A percentile compares a stretch with the other conserved stretches of the same genome.
phyloP scores from a whole-genome alignment of 2,113 vertebrate genomes.

The Athene noctua region DNA sequence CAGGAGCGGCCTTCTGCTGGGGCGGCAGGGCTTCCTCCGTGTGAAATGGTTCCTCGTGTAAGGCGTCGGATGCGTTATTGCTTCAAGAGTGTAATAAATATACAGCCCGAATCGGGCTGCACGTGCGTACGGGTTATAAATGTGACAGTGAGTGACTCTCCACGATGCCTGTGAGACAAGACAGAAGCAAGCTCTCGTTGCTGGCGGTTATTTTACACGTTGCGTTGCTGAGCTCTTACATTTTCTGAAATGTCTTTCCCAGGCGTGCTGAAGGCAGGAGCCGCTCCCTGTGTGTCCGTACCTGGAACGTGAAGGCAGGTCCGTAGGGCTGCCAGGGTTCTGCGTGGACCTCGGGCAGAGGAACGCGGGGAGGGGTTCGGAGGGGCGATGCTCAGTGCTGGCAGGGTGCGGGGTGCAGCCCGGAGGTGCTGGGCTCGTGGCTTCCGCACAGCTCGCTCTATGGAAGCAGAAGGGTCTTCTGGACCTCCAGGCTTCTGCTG shows the following conservation, averaged over 20 bases:
- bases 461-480: neutral
- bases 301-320: neutral
- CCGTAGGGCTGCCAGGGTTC: rapidly evolving
- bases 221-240: neutral
- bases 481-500: neutral
- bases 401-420: neutral
- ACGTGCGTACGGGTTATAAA: neutral
- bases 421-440: rapidly evolving
- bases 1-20: neutral
- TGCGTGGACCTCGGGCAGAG: neutral
- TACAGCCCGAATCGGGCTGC: neutral
- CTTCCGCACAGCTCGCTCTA: rapidly evolving
- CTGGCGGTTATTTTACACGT: rapidly evolving
- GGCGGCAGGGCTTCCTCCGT: rapidly evolving
- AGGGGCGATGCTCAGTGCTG: rapidly evolving
- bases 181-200: neutral
- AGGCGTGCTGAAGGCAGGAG: neutral
- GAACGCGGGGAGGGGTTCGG: neutral
- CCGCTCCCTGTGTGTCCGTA: neutral
- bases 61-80: neutral
- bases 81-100: neutral
- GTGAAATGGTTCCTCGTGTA: neutral
- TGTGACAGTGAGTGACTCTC: neutral
- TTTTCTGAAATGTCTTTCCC: neutral
- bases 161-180: neutral